Evolutionary conservation across 1,140 invertebrate species (phyloP), one percentile per base, ranked within the genome.

Genomic region (Nasonia giraulti): DNA sequence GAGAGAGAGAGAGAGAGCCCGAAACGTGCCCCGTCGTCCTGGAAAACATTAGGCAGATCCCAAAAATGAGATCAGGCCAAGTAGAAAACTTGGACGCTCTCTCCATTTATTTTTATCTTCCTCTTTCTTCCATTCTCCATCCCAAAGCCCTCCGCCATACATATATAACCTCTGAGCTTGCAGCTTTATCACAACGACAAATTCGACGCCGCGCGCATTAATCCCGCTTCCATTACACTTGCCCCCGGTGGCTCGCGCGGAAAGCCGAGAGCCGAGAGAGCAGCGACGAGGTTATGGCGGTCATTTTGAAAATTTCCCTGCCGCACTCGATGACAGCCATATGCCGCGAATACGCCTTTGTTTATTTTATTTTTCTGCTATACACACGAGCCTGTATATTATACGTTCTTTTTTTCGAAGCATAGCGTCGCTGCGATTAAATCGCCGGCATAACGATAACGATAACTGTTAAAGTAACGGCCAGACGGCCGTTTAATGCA

Each of bases 21-120:
- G 20, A n/a, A 62, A 62, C 55, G 55, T 62, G 55, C 55, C 55
- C 40, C 8, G 6, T 44, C 80, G 68, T 73, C 73, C 80, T 31
- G 40, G 80, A 73, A 82, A 82, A 82, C 80, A 74, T 73, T 73
- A 82, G 73, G 33, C 40, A 86, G 84, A 84, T 55, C 75, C 84
- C 55, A 87, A 88, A 89, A 90, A 90, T 89, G 87, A 87, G 87
- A 91, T 90, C 87, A 88, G 76, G 80, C 85, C 87, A 88, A 89
- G 88, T 87, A 87, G 84, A 86, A 87, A 89, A 87, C 44, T n/a
- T 2, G 27, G 27, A 31, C 10, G 37, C 2, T 11, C 68, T 27
- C 55, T 62, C 55, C 17, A 33, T 71, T 71, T 71, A 44, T 71
- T 71, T 71, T 31, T 31, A 10, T 11, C 31, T 37, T 11, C 23